Base-by-base conservation (phyloP, 2,113 vertebrate genomes). In the Gnathonemus echidnorhynchus region DNA sequence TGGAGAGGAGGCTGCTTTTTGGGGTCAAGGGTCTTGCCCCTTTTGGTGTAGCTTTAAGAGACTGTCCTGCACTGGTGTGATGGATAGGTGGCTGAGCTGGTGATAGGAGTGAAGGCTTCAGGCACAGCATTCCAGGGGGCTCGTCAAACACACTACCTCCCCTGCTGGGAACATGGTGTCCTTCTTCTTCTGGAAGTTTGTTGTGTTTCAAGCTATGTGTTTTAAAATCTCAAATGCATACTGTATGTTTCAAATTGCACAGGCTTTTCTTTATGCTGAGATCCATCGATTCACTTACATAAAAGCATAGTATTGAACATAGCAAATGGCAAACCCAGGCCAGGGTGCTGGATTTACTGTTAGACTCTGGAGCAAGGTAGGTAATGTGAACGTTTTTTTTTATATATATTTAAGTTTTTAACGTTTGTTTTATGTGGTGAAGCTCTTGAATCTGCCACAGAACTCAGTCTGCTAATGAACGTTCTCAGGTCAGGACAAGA, bases 21-120 rank as follows among this genome's bases (percentile, higher is more conserved):
- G 90, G 88, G 87, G 89, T 92, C 91, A 91, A 56, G 90, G 92
- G 66, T 91, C 83, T 84, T 9, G 87, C 66, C 91, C 86, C 91
- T 58, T 13, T 58, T 90, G 91, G 91, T 84, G 56, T 88, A 52
- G 89, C n/a, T 88, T 77, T 70, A 91, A 88, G 62, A 91, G 90
- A 39, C 90, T 91, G 86, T 90, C 62, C 86, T 15, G n/a, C 50
- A 52, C 35, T 39, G 31, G 35, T 80, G 74, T 80, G 74, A 53
- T 87, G 86, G 90, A 89, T 91, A 90, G 89, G 90, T 87, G 70
- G 66, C 27, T 35, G 42, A 84, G 53, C 83, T 56, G 91, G 92
- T 92, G 91, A 91, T 92, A 77, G 88, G 85, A 49, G 27, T 27
- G 27, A 49, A 42, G n/a, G 62, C 24, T 87, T 88, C 80, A 86